Conservation (phyloP, 2,888 invertebrate species). For the Ectobius pallidus region DNA sequence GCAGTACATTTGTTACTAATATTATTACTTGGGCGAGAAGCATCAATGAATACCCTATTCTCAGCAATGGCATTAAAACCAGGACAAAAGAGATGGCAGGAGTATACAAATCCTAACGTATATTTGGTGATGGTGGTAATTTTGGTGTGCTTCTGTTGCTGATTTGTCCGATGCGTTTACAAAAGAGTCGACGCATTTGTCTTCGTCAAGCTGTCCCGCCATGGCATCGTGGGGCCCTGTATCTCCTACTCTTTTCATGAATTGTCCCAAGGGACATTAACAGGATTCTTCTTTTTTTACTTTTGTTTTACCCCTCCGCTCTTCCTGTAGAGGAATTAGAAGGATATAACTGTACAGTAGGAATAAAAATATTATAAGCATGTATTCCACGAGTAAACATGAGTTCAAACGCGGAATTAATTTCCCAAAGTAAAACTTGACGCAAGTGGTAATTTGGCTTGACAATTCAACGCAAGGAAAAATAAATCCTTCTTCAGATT, state of each 20-base stretch:
- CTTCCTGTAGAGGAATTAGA: neutral
- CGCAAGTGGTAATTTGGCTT: too few species aligned
- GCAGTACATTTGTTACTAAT: conserved; percentile 19
- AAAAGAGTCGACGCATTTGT: conserved; percentile 29
- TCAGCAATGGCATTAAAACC: neutral
- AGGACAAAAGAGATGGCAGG: neutral
- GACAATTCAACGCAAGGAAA: too few species aligned
- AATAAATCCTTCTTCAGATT: too few species aligned
- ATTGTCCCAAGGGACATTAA: conserved; percentile 23
- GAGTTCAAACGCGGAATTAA: too few species aligned
- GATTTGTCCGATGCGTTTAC: conserved; percentile 15
- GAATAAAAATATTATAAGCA: neutral
- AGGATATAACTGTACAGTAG: neutral
- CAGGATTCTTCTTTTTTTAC: conserved; percentile 10
- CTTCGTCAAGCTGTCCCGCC: conserved; percentile 29
- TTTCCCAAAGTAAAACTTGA: too few species aligned
- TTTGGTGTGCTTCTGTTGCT: conserved; percentile 2
- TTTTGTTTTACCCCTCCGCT: neutral
- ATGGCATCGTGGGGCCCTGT: neutral
- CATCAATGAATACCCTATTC: neutral
- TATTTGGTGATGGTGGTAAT: neutral
- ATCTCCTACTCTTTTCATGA: conserved; percentile 21
- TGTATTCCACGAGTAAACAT: too few species aligned
- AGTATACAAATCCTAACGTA: neutral
- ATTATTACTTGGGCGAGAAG: neutral